Conservation (phyloP, 2,797 vertebrate species). For the Limosa lapponica region DNA sequence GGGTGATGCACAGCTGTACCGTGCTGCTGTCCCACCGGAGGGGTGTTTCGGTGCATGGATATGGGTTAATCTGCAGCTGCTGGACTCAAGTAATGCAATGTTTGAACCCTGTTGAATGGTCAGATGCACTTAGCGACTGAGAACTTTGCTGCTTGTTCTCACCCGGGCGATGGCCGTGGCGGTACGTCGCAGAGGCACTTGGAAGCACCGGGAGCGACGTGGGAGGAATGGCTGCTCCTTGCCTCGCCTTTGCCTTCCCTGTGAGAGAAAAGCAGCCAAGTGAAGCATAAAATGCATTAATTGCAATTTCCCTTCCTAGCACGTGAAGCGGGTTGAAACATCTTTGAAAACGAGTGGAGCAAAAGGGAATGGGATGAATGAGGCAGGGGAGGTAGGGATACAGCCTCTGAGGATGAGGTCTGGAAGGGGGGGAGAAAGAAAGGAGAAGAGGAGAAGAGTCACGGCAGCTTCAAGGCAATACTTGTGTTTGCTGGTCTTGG, state of each 20-base stretch:
- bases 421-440: not conserved
- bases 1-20: not conserved
- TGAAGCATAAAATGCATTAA: not conserved
- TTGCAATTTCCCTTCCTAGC: not conserved
- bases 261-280: not conserved
- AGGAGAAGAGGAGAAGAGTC: not conserved
- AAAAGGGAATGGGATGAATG: not conserved
- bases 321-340: not conserved
- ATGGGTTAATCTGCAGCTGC: not conserved
- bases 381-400: not conserved
- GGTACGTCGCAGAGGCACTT: rapidly evolving
- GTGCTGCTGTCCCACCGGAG: not conserved
- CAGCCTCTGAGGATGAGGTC: not conserved
- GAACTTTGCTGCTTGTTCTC: not conserved
- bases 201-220: rapidly evolving
- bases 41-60: not conserved
- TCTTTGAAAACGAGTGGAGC: not conserved
- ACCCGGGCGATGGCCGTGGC: rapidly evolving
- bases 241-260: not conserved
- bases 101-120: not conserved
- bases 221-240: not conserved
- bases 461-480: rapidly evolving
- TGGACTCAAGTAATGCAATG: not conserved
- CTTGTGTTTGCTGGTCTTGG: not conserved
- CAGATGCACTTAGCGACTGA: not conserved